phyloP scores from a whole-genome alignment of 2,113 vertebrate genomes.

The Marmota monax region DNA sequence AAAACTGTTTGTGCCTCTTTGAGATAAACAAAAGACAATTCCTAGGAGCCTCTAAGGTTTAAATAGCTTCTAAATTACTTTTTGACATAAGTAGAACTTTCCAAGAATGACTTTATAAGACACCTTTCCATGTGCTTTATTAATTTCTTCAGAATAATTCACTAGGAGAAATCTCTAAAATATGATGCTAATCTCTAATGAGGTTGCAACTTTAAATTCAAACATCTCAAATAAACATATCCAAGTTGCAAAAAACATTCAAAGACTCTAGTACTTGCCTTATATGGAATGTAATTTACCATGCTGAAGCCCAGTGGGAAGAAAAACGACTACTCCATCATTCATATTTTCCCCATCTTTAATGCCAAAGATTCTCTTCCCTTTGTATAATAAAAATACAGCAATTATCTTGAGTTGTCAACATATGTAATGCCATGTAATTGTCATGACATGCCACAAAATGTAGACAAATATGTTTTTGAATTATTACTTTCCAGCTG shows the following conservation, averaged over 20 bases:
- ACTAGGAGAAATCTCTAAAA: background rate
- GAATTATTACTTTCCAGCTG: slow-evolving; percentile 43
- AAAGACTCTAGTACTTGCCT: background rate
- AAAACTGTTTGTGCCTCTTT: background rate
- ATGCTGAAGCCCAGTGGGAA: background rate
- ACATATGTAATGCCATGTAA: background rate
- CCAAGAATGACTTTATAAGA: slow-evolving; percentile 27
- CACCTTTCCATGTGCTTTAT: background rate
- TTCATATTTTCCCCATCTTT: background rate
- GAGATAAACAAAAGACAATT: slow-evolving; percentile 6
- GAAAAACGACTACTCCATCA: background rate
- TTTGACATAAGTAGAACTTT: background rate
- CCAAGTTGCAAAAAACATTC: slow-evolving; percentile 10
- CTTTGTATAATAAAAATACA: background rate
- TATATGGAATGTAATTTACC: slow-evolving; percentile 14
- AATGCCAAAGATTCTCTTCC: background rate
- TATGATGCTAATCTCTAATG: background rate
- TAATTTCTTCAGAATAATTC: background rate
- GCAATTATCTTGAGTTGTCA: background rate
- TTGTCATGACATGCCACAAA: slow-evolving; percentile 26
- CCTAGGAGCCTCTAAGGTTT: background rate
- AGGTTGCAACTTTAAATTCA: background rate
- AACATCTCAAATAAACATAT: slow-evolving; percentile 12
- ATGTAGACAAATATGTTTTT: slow-evolving; percentile 52
- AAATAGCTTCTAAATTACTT: slow-evolving; percentile 24